phyloP scores from a whole-genome alignment of 2,113 vertebrate species.

The Salvelinus sp. region DNA sequence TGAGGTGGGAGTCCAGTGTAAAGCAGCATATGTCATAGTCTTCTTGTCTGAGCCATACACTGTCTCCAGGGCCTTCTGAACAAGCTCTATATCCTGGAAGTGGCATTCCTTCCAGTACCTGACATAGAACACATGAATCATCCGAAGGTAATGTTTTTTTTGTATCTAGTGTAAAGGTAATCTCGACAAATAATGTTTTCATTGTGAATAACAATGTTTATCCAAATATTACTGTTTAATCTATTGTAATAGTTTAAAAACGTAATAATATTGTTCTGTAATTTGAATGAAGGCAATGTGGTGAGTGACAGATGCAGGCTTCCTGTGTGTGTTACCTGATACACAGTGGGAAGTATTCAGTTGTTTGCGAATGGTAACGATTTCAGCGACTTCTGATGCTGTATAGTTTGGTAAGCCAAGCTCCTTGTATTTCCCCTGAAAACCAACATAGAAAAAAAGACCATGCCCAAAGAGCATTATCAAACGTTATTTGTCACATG shows the following conservation, averaged over 20 bases:
- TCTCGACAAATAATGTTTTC: not conserved
- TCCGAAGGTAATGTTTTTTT: no score
- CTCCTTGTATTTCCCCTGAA: constrained; percentile 92
- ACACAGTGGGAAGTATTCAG: constrained; percentile 88
- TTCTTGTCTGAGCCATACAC: constrained; percentile 74
- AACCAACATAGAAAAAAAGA: not conserved
- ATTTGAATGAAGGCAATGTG: no score
- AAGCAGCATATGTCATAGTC: constrained; percentile 76
- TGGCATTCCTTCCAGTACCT: constrained; percentile 91
- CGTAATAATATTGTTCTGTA: no score
- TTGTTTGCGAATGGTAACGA: constrained; percentile 84
- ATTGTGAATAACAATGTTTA: not conserved
- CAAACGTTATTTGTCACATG: no score
- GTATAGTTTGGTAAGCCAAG: constrained; percentile 92
- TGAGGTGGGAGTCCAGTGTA: constrained; percentile 85
- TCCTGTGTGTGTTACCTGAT: constrained; percentile 80
- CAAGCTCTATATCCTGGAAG: constrained; percentile 80
- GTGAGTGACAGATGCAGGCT: not conserved
- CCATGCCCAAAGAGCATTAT: not conserved
- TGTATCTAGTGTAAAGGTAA: no score
- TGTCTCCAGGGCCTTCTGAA: constrained; percentile 76
- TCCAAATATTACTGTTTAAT: no score
- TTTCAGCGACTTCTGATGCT: constrained; percentile 91
- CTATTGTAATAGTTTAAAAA: no score
- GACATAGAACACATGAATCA: constrained; percentile 1